Evolutionary conservation across 35 echinoderm and acorn worm genomes (phyloP), one percentile per base, ranked within the genome.

Genomic region (Nesometra sesokonis): DNA sequence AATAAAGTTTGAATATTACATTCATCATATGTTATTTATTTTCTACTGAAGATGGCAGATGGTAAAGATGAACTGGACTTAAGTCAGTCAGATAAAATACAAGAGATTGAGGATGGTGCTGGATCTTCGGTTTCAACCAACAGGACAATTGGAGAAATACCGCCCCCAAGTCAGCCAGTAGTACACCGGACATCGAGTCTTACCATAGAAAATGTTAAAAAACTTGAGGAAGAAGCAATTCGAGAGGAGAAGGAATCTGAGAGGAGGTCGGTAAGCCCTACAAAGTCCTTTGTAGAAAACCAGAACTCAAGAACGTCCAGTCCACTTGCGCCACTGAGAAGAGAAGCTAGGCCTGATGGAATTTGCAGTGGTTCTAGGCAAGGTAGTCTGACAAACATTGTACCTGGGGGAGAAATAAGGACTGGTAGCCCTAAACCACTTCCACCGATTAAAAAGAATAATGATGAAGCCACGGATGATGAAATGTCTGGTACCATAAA

Each of bases 401-500:
- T 87, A 39, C 21, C 82, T 29, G n/a, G 37, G 5, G 90, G 89
- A 35, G 81, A 80, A 5, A 35, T 92, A 31, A 82, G 93, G 85
- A 88, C 90, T 13, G 93, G 90, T 35, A 95, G 90, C 83, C 87
- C 90, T 77, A 95, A 90, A 35, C 93, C 93, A 77, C 85, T 95
- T 13, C 93, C 93, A 57, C 93, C 93, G 19, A 95, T 95, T 31
- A 88, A 89, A 32, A 84, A 15, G 5, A 17, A 47, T 15, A 30
- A 46, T 27, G 33, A 19, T n/a, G 88, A 93, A 0, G 13, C n/a
- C 17, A 36, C 29, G 17, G 37, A 29, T 11, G 67, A 82, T 43
- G 47, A 80, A 82, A 32, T 52, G 17, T 35, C 37, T 17, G 40
- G 11, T 32, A 46, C 47, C 27, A 85, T 37, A 35, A 37, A 30